Conservation (phyloP, 1,140 invertebrate genomes). For the Listronotus oregonensis region DNA sequence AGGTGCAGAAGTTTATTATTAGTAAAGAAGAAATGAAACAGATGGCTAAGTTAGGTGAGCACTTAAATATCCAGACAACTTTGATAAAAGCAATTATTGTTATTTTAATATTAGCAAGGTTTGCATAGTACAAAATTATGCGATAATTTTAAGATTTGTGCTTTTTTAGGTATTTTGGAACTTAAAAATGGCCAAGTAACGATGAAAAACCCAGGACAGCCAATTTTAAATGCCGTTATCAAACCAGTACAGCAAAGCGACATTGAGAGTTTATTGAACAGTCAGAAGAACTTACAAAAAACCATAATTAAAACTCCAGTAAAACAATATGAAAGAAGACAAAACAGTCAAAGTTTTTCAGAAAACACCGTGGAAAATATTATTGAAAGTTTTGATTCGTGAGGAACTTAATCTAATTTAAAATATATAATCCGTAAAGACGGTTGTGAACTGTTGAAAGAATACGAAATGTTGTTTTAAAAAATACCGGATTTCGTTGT, state of each 20-base stretch:
- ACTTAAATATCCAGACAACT: too few relatives aligned
- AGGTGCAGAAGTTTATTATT: conserved; percentile 65
- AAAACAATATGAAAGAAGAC: conserved; percentile 28
- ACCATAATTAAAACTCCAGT: not conserved
- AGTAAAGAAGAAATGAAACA: conserved; percentile 65
- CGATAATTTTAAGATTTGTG: too few relatives aligned
- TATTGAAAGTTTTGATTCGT: too few relatives aligned
- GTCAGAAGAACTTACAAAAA: conserved; percentile 1
- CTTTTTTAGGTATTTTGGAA: conserved; percentile 28
- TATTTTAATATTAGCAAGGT: too few relatives aligned
- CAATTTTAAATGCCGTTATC: conserved; percentile 37
- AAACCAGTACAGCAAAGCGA: conserved; percentile 36
- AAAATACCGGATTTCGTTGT: too few relatives aligned
- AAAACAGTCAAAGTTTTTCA: not conserved
- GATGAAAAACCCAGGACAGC: conserved; percentile 35
- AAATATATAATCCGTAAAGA: too few relatives aligned
- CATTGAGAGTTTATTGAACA: conserved; percentile 30
- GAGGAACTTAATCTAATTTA: too few relatives aligned
- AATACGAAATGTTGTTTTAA: too few relatives aligned
- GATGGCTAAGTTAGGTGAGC: conserved; percentile 63
- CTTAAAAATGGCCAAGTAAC: conserved; percentile 38
- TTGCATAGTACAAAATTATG: too few relatives aligned
- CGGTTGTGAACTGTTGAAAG: too few relatives aligned
- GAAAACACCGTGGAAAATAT: too few relatives aligned
- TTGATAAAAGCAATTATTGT: too few relatives aligned